phyloP scores from a whole-genome alignment of 2,113 vertebrate genomes.

The Scomber scombrus region DNA sequence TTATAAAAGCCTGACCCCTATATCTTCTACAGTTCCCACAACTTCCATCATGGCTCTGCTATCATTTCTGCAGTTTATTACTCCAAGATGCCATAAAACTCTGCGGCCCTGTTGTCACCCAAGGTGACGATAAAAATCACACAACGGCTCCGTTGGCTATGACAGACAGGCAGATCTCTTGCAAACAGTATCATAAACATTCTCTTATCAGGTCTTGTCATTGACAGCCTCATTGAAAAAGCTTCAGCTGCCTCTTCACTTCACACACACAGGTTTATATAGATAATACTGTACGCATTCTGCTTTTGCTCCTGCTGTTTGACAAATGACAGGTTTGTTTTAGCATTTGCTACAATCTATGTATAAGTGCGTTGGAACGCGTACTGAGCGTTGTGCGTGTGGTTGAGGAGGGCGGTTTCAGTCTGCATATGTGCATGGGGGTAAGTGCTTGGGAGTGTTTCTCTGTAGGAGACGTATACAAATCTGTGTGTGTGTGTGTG shows the following conservation, averaged over 20 bases:
- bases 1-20: conserved; percentile 49
- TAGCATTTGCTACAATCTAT: conserved; percentile 28
- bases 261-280: conserved; percentile 10
- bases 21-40: conserved; percentile 41
- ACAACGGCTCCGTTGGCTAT: conserved; percentile 50
- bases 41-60: conserved; percentile 54
- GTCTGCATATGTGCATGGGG: conserved; percentile 19
- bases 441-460: conserved; percentile 11
- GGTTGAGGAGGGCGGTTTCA: neutral
- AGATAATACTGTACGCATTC: conserved; percentile 8
- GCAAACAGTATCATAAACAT: conserved; percentile 52
- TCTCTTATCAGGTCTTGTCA: conserved; percentile 60
- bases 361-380: conserved; percentile 22
- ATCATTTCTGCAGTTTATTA: conserved; percentile 64
- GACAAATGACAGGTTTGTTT: conserved; percentile 63
- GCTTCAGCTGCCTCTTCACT: conserved; percentile 15
- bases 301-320: conserved; percentile 39
- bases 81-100: conserved; percentile 68
- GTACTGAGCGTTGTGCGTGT: neutral
- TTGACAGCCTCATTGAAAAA: conserved; percentile 41
- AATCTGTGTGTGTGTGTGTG: conserved; percentile 34
- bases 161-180: conserved; percentile 71
- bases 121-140: conserved; percentile 71
- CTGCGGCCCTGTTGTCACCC: conserved; percentile 60
- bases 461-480: conserved; percentile 16